These are phyloP conservation scores for Eudasyphora cyanicolor DNA, from an alignment of 2,888 invertebrate species.

Conservation along the genomic window DNA sequence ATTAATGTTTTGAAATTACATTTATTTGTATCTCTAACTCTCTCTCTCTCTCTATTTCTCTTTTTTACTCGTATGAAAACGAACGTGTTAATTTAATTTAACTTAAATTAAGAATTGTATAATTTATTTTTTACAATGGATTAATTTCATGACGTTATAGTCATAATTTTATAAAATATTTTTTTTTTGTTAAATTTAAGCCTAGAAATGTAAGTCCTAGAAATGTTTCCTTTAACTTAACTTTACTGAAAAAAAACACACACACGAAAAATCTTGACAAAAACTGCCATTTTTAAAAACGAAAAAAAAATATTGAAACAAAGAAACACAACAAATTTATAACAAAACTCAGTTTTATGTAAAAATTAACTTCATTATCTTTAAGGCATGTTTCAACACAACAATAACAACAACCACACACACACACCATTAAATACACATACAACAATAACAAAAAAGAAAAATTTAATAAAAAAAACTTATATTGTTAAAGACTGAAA, in stretches of 20 bases:
- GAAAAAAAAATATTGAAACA: slow-evolving; percentile 23
- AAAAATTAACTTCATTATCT: slow-evolving; percentile 51
- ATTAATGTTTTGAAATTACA: background rate
- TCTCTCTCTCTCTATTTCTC: background rate
- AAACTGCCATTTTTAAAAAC: slow-evolving; percentile 59
- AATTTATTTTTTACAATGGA: slow-evolving; percentile 39
- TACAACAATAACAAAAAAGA: slow-evolving; percentile 59
- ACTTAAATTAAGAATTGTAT: slow-evolving; percentile 21
- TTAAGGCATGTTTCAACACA: slow-evolving; percentile 62
- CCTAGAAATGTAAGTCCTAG: background rate
- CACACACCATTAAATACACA: slow-evolving; percentile 14
- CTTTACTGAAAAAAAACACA: slow-evolving; percentile 6
- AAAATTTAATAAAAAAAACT: slow-evolving; percentile 72
- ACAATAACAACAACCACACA: slow-evolving; percentile 31
- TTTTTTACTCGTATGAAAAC: background rate
- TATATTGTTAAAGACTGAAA: slow-evolving; percentile 79
- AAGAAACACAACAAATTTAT: background rate
- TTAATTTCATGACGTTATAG: slow-evolving; percentile 77
- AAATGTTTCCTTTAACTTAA: slow-evolving; percentile 33
- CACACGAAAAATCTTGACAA: slow-evolving; percentile 26
- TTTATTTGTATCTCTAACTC: background rate
- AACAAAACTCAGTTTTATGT: slow-evolving; percentile 24
- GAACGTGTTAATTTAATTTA: slow-evolving; percentile 1
- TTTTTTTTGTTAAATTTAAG: background rate
- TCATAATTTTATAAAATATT: slow-evolving; percentile 69